Evolutionary conservation across 2,113 vertebrate genomes (phyloP), one percentile per base, ranked within the genome.

Genomic region (Bagarius yarrelli): DNA sequence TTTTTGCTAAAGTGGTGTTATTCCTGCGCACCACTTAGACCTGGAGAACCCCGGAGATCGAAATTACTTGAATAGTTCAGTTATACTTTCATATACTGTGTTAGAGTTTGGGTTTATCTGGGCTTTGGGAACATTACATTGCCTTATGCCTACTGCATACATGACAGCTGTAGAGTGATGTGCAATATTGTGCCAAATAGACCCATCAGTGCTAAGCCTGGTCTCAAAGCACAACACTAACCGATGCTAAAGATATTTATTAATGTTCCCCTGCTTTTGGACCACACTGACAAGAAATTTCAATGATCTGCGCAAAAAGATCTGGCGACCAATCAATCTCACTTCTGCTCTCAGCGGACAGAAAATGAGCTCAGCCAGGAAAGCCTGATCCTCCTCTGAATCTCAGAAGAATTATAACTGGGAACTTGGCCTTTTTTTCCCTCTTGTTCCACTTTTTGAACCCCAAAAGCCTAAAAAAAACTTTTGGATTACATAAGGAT

Each of bases 131-230:
- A 56, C 32, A 70, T 36, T 63, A 34, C 32, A 34, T 79, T 50
- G 66, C 59, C 27, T 78, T 19, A 44, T 78, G 14, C 52, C 55
- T 23, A 53, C 8, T 69, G 44, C 9, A 60, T 21, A 30, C 19
- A 34, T 47, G 80, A 69, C 80, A 82, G 80, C 69, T 50, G 18
- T 64, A 76, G 63, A 76, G 40, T 70, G 44, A 75, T 80, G 72
- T 63, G 67, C 44, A 69, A 72, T 75, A 79, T 80, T 76, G 85
- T 81, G 72, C 86, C 82, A 88, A 86, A 91, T 88, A 85, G 82
- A 87, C 69, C 78, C 71, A 87, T 87, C 85, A 87, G 82, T 72
- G 75, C 57, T 52, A 79, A 74, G 69, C 76, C 85, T 70, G 83
- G 47, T 34, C 84, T 88, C 82, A 14, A 63, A 86, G 84, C 21